Percentiles rank a stretch among this genome's conserved stretches.
phyloP scores from a whole-genome alignment of 2,113 vertebrate genomes.

The Hippocampus guttulatus region DNA sequence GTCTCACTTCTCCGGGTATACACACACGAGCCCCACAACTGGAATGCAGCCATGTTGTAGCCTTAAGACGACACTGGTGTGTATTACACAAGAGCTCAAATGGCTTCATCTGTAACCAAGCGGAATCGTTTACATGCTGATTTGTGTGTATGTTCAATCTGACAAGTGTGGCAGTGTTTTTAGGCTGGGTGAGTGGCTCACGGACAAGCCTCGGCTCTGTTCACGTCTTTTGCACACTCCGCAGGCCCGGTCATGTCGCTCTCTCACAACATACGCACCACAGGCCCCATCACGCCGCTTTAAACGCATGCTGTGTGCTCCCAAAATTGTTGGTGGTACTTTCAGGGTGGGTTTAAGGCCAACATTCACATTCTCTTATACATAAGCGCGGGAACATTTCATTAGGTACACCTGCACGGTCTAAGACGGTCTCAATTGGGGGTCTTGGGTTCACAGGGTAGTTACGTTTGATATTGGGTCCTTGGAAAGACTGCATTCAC shows the following conservation, averaged over 20 bases:
- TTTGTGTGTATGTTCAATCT: neutral
- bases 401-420: no score
- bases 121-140: neutral
- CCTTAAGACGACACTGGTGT: slow-evolving; percentile 6
- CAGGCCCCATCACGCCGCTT: neutral
- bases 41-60: slow-evolving; percentile 37
- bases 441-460: no score
- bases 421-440: no score
- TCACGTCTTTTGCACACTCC: slow-evolving; percentile 34
- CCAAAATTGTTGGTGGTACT: no score
- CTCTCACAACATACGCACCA: slow-evolving; percentile 6
- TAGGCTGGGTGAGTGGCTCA: slow-evolving; percentile 10
- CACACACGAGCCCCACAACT: slow-evolving; percentile 11
- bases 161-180: slow-evolving; percentile 42
- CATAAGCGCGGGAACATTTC: no score
- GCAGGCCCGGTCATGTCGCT: slow-evolving; percentile 54
- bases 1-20: no score
- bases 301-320: no score
- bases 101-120: neutral
- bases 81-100: slow-evolving; percentile 1
- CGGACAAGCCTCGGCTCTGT: slow-evolving; percentile 54
- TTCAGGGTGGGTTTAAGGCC: no score
- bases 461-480: no score
- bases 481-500: no score
- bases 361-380: no score